A percentile compares a stretch with the other conserved stretches of the same genome.
These are phyloP conservation scores for Sandelia bainsii DNA, from an alignment of 2,797 vertebrate genomes.

Conservation along the genomic window DNA sequence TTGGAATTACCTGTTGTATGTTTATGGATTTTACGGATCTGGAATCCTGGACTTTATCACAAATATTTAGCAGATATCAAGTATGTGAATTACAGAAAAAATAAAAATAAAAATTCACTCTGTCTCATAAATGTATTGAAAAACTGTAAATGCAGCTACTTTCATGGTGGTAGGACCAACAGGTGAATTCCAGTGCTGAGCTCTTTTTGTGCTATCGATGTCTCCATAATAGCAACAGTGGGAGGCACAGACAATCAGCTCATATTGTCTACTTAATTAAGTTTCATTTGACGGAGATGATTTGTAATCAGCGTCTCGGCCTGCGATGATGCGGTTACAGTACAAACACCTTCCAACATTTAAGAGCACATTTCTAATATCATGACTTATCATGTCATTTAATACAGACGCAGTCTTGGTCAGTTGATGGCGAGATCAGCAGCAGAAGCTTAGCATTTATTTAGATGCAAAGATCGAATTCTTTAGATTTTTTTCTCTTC, in stretches of 20 bases:
- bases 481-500: background rate
- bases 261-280: constrained; percentile 74
- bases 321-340: constrained; percentile 19
- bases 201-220: constrained; percentile 59
- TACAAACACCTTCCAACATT: background rate
- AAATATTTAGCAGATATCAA: no score
- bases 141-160: background rate
- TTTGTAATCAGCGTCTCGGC: constrained; percentile 68
- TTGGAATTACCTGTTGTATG: no score
- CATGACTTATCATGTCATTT: background rate
- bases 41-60: no score
- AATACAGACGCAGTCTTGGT: background rate
- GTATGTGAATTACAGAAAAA: no score
- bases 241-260: constrained; percentile 72
- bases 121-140: background rate
- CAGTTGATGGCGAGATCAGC: background rate
- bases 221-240: constrained; percentile 56
- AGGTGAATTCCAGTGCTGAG: no score
- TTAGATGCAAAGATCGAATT: background rate
- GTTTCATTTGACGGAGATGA: constrained; percentile 65
- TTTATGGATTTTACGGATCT: no score
- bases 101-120: background rate
- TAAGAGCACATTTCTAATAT: constrained; percentile 8
- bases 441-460: background rate
- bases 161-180: no score